Percentiles rank a stretch among this genome's conserved stretches.
These are phyloP conservation scores for Myrmecophaga tridactyla DNA, from an alignment of 2,113 vertebrate species.

Conservation along the genomic window DNA sequence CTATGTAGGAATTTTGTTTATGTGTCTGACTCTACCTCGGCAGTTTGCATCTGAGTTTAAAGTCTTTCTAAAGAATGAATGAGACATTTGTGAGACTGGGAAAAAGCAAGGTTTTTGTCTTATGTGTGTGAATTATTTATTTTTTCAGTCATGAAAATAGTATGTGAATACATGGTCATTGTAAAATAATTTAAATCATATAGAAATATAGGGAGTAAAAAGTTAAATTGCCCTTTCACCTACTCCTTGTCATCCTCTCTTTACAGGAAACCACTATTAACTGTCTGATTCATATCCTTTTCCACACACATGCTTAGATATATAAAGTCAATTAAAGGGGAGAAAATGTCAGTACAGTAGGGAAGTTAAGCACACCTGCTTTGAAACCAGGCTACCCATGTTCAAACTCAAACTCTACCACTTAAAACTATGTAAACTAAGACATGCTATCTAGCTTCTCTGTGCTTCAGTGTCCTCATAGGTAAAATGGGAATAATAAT, in stretches of 20 bases:
- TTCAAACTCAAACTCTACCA: background rate
- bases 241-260: background rate
- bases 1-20: background rate
- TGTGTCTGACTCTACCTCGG: background rate
- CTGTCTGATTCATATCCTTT: conserved; percentile 4
- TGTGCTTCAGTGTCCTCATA: background rate
- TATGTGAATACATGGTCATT: background rate
- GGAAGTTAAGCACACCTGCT: background rate
- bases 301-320: background rate
- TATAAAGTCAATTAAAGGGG: background rate
- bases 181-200: background rate
- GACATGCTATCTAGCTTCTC: background rate
- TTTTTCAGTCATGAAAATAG: background rate
- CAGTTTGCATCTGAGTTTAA: background rate
- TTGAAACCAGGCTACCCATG: background rate
- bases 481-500: background rate
- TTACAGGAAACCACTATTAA: background rate
- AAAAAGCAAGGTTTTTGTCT: background rate
- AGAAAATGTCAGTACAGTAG: background rate
- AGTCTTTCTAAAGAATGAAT: background rate
- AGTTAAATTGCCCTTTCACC: background rate
- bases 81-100: background rate
- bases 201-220: conserved; percentile 3
- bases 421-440: background rate
- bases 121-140: background rate